Evolutionary conservation across 2,797 vertebrate species (phyloP).

Genomic region (Coregonus ussuriensis): DNA sequence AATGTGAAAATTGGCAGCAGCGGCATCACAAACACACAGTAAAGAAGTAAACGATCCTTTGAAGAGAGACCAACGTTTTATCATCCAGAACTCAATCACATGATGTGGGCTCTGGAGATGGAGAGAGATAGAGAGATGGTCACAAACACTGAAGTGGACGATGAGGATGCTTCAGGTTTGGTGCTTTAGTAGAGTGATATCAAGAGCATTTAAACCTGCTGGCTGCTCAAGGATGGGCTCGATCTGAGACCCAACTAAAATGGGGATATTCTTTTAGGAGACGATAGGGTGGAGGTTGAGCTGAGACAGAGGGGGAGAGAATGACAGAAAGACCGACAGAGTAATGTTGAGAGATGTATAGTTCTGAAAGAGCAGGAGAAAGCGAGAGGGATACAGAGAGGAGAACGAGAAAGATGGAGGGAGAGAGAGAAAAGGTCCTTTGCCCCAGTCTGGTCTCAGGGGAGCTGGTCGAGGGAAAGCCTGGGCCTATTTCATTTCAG

Average conservation of each 20-base stretch:
- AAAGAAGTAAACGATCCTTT: not conserved
- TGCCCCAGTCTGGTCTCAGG: constrained; percentile 50
- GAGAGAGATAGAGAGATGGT: not conserved
- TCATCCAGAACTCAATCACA: not conserved
- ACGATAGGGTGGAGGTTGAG: not conserved
- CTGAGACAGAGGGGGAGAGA: not conserved
- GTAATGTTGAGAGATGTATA: no score
- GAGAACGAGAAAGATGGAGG: not conserved
- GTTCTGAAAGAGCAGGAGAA: not conserved
- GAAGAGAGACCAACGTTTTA: not conserved
- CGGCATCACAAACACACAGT: not conserved
- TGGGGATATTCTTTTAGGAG: not conserved
- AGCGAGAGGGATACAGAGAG: not conserved
- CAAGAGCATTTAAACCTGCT: constrained; percentile 30
- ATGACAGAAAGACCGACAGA: not conserved
- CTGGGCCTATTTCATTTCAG: constrained; percentile 56
- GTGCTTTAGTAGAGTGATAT: constrained; percentile 19
- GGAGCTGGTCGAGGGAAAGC: constrained; percentile 56
- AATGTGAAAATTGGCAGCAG: not conserved
- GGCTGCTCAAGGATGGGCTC: constrained; percentile 42
- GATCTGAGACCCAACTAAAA: constrained; percentile 26
- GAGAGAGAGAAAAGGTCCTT: constrained; percentile 22
- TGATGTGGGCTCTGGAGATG: not conserved
- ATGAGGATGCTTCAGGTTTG: constrained; percentile 17
- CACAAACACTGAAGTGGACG: not conserved